Base-by-base conservation (phyloP, 2,113 vertebrate species). In the Esox niger region DNA sequence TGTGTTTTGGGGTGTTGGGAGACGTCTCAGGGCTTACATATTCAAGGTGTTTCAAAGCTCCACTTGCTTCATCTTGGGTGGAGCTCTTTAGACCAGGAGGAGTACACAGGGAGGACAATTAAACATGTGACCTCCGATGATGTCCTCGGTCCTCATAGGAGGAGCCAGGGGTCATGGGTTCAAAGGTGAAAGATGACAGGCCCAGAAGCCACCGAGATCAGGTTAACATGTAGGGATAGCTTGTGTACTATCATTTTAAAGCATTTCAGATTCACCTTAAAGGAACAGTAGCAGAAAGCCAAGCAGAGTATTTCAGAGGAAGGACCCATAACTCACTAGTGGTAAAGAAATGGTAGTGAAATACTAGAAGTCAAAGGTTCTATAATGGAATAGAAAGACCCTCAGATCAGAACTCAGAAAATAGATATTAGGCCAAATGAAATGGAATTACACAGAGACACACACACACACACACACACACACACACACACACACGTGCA, bases 41-140 rank as follows among this genome's bases (percentile, higher is more conserved):
- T 87, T 91, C 82, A 88, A 88, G 90, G 64, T 82, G 85, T 83
- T 82, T 91, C 88, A 90, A 87, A 89, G 87, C 81, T 46, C 70
- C 82, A 77, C 79, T 80, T 55, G 85, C 82, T 79, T 80, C 85
- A 4, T 83, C 86, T 72, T 76, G 79, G 76, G 70, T 66, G 68
- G 83, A 80, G 31, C 72, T 91, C 89, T 88, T 43, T 79, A 84
- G 76, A 78, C 81, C 69, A 88, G 84, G 86, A 82, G 88, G 83
- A 52, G 38, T 6, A 90, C 86, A 89, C 79, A 85, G 76, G 80
- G 63, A 89, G 61, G 83, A 78, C 69, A 57, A 73, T 87, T 86
- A 89, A 26, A 84, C 79, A 83, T 65, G 66, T 61, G 54, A 23
- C 31, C 64, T 57, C 52, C 62, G 38, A 56, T 5, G 30, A 65